Evolutionary conservation across 2,888 invertebrate species (phyloP), one percentile per base, ranked within the genome.

Genomic region (Galeruca laticollis): DNA sequence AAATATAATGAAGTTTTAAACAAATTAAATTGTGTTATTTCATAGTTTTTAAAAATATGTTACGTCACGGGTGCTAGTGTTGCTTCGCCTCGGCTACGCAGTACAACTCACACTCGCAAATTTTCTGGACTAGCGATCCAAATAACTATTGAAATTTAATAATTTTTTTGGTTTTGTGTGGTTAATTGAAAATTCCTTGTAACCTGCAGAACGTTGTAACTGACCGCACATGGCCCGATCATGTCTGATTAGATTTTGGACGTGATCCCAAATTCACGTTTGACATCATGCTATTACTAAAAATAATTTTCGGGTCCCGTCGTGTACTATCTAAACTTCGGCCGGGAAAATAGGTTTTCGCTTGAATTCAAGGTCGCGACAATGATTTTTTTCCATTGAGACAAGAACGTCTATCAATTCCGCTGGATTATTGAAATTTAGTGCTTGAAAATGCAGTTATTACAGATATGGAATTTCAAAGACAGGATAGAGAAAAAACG

Each of bases 201-300:
- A 51, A 26, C 37, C n/a, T 9, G n/a, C 35, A 18, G 20, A 35
- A 47, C 49, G 51, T 60, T 68, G 60, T 61, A 68, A 47, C 56
- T 62, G 67, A 68, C 68, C 68, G 61, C 60, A 54, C 67, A 67
- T 60, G 52, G 60, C 47, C 67, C 18, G 43, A 60, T 33, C 54
- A 67, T 54, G 60, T 60, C 54, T 40, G 54, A 60, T 60, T 15
- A 49, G 49, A 47, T 62, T 26, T 26, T 54, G 68, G 21, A 62
- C 56, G 57, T 43, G 54, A n/a, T 62, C 52, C 64, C 69, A 64
- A 69, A 56, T 60, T 57, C 52, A 57, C 43, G 52, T 60, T 60
- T 60, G 59, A 69, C 69, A 64, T 64, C 69, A 69, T 60, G 60
- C 40, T 64, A 60, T 65, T 56, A 54, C 69, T 69, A 69, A 69